Base-by-base conservation (phyloP, 2,888 invertebrate species). In the Andricus curvator region DNA sequence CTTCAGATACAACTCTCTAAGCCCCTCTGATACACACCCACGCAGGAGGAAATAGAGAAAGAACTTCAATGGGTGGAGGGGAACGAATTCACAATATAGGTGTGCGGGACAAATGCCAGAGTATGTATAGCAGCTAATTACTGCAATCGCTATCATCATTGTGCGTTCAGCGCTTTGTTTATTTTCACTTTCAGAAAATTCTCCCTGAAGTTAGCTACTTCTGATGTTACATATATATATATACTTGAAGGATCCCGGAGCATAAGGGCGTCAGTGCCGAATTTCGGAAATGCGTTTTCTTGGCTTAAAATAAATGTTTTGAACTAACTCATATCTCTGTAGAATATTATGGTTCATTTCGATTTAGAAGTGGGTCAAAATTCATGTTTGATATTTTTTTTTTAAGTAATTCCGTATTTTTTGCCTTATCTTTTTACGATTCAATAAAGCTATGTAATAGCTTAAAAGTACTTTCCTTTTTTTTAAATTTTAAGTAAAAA, bases 111-210 rank as follows among this genome's bases (percentile, higher is more conserved):
- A 81, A 78, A 80, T 81, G 84, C 85, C 84, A 84, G 84, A 84
- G 84, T 83, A 85, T 84, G 82, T 62, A 48, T 48, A 82, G 85
- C 84, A 83, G 85, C 88, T 89, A 88, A 88, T 88, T 89, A 85
- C 83, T 84, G 84, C 87, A 89, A 89, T 89, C 88, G 89, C 84
- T 83, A 80, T 87, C 85, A 88, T 89, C 85, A 88, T 89, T 89
- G 86, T 88, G 80, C 81, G 67, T 51, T 79, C 78, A 84, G 81
- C 83, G 84, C 81, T 86, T 86, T 6, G 5, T 44, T 87, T 85
- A 85, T 84, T 86, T 87, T 84, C 4, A n/a, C 56, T n/a, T 56
- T 56, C 48, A 17, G 17, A 48, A 48, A 1, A 48, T 48, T 48
- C 17, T 1, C 17, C 17, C 48, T 48, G 1, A 48, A 48, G 17